Evolutionary conservation across 2,797 vertebrate genomes (phyloP), one percentile per base, ranked within the genome.

Genomic region (Merluccius polli): DNA sequence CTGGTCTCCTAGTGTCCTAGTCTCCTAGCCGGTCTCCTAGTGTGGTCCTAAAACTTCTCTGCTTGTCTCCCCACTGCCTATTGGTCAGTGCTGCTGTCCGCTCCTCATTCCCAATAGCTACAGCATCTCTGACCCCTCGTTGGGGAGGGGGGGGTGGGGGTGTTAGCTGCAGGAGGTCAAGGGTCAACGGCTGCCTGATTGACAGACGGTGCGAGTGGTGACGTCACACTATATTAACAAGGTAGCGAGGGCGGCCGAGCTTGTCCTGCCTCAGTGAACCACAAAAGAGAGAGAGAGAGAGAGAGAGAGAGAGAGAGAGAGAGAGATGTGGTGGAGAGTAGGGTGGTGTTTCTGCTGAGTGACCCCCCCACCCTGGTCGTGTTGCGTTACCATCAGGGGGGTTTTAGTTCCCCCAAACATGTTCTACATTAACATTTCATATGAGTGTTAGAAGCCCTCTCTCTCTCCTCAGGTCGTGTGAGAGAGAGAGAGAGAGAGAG

Each of bases 341-440:
- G 44, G 18, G 5, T 12, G 44, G 18, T 48, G 44, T 18, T 48
- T 41, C 38, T 41, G 38, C 13, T 36, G 35, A 36, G 11, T 3
- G 5, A 36, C 36, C 38, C 5, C 15, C 38, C 38, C 38, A 13
- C 44, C 12, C 44, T 21, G 18, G 2, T 48, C 44, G 16, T 48
- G 44, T 18, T 48, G 44, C 44, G 44, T 48, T 48, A 48, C 52
- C 21, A 59, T 18, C 52, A 24, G 44, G 44, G 44, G 44, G 52
- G 52, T 9, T n/a, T 24, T 59, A 59, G 52, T 24, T 59, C 52
- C 16, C 44, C 44, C 44, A 48, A 48, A 48, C 21, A 59, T 59
- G 52, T 59, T 59, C 52, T 24, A 59, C 52, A 59, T 59, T 59
- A 59, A 59, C 52, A 59, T 59, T 59, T 59, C 21, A 59, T 59